A percentile compares a stretch with the other conserved stretches of the same genome.
phyloP scores from a whole-genome alignment of 2,888 invertebrate species.

The Dicycla oo region DNA sequence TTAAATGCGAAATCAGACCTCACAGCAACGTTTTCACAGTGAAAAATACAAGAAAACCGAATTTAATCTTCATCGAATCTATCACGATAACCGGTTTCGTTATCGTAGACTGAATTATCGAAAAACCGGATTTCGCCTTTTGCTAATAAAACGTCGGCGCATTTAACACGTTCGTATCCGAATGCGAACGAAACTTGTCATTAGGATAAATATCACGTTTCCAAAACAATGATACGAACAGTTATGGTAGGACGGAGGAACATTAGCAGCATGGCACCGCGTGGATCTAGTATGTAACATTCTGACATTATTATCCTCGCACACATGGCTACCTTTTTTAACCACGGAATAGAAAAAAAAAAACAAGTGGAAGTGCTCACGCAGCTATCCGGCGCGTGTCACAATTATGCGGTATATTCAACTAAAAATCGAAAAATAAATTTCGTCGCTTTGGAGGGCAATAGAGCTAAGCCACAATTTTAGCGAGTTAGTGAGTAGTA shows the following conservation, averaged over 20 bases:
- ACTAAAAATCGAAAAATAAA: too few species aligned
- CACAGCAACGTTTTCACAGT: conserved; percentile 5
- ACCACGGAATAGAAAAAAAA: too few species aligned
- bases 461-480: too few species aligned
- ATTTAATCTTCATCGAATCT: neutral
- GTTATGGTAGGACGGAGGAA: conserved; percentile 15
- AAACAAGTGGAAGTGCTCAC: too few species aligned
- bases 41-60: neutral
- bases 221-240: conserved; percentile 39
- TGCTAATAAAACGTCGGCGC: neutral
- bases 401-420: too few species aligned
- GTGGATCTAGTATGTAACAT: conserved; percentile 25
- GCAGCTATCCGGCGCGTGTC: too few species aligned
- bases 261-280: conserved; percentile 24
- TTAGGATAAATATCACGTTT: conserved; percentile 59
- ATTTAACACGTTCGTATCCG: conserved; percentile 36
- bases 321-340: conserved; percentile 21
- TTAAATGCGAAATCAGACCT: conserved; percentile 7
- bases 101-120: neutral
- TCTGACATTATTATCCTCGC: conserved; percentile 20
- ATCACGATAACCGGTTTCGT: conserved; percentile 5
- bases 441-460: too few species aligned
- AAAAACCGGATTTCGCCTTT: neutral
- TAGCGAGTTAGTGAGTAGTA: too few species aligned
- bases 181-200: conserved; percentile 15